A percentile compares a stretch with the other conserved stretches of the same genome.
Conservation (phyloP, 2,113 vertebrate species). For the Notarius lentiginosus region DNA sequence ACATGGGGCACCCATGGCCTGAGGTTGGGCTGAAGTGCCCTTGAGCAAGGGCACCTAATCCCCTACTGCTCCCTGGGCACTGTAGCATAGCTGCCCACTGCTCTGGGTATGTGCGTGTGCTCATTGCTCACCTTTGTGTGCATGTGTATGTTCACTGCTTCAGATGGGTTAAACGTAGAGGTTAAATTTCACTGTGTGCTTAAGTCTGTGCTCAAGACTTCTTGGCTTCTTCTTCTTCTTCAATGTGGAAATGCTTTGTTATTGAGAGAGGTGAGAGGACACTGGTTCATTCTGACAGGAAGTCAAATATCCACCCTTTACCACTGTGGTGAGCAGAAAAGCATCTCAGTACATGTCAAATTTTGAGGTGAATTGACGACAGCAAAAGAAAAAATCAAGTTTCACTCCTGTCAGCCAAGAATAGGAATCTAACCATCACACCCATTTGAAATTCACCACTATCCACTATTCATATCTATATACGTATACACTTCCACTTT, state of each 20-base stretch:
- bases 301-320: neutral
- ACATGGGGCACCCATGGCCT: no score
- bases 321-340: neutral
- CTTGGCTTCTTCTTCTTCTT: no score
- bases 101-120: no score
- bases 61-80: no score
- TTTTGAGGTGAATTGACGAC: neutral
- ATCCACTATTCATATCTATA: neutral
- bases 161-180: no score
- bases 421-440: neutral
- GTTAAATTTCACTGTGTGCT: no score
- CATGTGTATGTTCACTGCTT: no score
- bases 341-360: neutral
- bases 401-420: neutral
- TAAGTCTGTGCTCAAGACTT: no score
- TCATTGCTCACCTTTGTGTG: no score
- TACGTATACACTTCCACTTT: neutral
- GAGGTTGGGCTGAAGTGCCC: no score
- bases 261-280: neutral
- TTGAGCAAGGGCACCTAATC: no score
- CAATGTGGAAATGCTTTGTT: neutral
- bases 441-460: neutral
- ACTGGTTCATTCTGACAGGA: neutral
- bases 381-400: neutral
- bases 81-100: no score